These are phyloP conservation scores for Paraplagusia blochii DNA, from an alignment of 2,113 vertebrate genomes.

Conservation along the genomic window DNA sequence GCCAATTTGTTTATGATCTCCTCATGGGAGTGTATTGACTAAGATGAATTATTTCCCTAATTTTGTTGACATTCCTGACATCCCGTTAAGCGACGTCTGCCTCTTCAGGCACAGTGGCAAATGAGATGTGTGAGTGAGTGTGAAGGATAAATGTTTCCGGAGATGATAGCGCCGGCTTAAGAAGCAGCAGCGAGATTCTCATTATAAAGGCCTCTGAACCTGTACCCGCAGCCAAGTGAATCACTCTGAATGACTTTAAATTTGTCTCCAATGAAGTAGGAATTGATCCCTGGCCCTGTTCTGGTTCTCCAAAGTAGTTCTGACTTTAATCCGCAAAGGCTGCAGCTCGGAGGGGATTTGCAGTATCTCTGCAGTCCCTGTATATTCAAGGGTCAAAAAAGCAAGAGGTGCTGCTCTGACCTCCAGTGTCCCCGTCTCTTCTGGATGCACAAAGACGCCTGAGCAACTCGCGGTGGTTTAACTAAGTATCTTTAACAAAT, in stretches of 20 bases:
- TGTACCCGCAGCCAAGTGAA: slow-evolving; percentile 70
- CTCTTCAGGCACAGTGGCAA: slow-evolving; percentile 20
- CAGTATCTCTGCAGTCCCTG: slow-evolving; percentile 33
- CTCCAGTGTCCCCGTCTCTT: too few relatives aligned
- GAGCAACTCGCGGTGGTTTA: too few relatives aligned
- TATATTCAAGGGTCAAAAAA: slow-evolving; percentile 7
- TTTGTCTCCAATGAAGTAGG: slow-evolving; percentile 72
- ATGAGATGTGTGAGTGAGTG: slow-evolving; percentile 48
- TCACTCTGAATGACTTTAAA: slow-evolving; percentile 73
- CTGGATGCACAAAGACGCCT: too few relatives aligned
- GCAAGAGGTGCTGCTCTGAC: too few relatives aligned
- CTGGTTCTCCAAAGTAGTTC: slow-evolving; percentile 61
- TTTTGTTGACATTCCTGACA: slow-evolving; percentile 9
- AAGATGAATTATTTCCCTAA: slow-evolving; percentile 1
- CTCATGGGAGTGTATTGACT: not conserved
- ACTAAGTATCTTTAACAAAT: too few relatives aligned
- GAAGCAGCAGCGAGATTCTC: slow-evolving; percentile 70
- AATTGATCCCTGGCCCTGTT: slow-evolving; percentile 72
- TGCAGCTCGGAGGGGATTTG: slow-evolving; percentile 46
- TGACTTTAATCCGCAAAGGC: slow-evolving; percentile 47
- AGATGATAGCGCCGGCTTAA: slow-evolving; percentile 63
- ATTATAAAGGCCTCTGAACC: slow-evolving; percentile 66
- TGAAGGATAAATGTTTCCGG: slow-evolving; percentile 59
- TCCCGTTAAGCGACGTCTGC: slow-evolving; percentile 1
- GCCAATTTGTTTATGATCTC: not conserved